These are phyloP conservation scores for Platygyra sinensis DNA, from an alignment of 64 coral and sea anemone genomes.

Conservation along the genomic window DNA sequence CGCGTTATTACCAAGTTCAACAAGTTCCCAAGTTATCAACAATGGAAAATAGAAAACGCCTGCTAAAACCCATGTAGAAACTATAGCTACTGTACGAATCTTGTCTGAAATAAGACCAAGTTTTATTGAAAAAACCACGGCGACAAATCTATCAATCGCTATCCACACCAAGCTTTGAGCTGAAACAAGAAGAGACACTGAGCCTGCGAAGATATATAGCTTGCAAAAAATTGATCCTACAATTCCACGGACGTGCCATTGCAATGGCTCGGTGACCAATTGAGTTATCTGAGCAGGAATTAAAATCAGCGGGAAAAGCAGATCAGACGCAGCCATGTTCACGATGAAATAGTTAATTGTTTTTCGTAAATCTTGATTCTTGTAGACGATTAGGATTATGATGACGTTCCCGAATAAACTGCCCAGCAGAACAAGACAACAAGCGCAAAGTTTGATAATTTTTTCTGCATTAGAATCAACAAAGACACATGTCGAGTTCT, in stretches of 20 bases:
- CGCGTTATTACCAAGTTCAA: no score
- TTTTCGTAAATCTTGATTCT: not conserved
- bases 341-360: not conserved
- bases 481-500: not conserved
- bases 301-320: not conserved
- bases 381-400: not conserved
- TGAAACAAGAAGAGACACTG: not conserved
- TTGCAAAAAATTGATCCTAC: not conserved
- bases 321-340: not conserved
- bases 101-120: not conserved
- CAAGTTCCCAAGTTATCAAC: not conserved
- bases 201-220: not conserved
- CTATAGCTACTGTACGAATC: not conserved
- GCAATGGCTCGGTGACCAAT: not conserved
- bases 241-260: not conserved
- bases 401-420: not conserved
- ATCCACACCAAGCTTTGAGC: conserved; percentile 10
- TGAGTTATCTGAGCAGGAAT: not conserved
- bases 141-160: conserved; percentile 19
- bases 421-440: not conserved
- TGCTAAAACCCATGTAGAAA: not conserved
- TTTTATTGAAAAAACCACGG: not conserved
- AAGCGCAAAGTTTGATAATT: not conserved
- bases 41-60: not conserved
- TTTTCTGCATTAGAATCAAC: not conserved